These are phyloP conservation scores for Nomia melanderi DNA, from an alignment of 1,140 invertebrate genomes.

Conservation along the genomic window DNA sequence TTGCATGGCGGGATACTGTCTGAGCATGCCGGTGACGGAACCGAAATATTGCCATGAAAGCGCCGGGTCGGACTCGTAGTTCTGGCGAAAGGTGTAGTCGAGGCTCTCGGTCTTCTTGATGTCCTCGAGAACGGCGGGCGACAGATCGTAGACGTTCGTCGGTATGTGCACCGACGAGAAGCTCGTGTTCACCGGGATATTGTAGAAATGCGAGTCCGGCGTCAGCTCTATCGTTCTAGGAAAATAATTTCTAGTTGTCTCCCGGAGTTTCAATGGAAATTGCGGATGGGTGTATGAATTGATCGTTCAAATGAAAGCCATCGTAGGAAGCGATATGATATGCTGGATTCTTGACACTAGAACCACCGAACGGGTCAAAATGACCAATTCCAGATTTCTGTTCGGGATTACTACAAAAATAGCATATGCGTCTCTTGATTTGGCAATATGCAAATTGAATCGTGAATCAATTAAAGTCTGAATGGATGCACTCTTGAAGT, in stretches of 20 bases:
- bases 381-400: no score
- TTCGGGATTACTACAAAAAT: no score
- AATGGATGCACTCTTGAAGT: no score
- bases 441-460: no score
- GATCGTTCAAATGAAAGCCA: no score
- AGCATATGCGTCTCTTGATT: no score
- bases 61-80: conserved; percentile 92
- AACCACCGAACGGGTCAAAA: no score
- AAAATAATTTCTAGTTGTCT: conserved; percentile 15
- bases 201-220: conserved; percentile 91
- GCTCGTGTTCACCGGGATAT: conserved; percentile 90
- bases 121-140: conserved; percentile 85
- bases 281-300: no score
- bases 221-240: conserved; percentile 83
- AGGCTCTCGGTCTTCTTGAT: conserved; percentile 93
- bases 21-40: conserved; percentile 93
- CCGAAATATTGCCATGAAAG: conserved; percentile 98
- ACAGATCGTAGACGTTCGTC: conserved; percentile 93
- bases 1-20: conserved; percentile 91
- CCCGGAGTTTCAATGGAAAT: no score
- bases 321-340: no score
- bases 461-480: no score
- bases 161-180: conserved; percentile 96
- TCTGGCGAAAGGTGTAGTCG: conserved; percentile 92
- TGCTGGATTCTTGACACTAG: no score